Conservation (phyloP, 2,113 vertebrate species). For the Pygoscelis antarcticus region DNA sequence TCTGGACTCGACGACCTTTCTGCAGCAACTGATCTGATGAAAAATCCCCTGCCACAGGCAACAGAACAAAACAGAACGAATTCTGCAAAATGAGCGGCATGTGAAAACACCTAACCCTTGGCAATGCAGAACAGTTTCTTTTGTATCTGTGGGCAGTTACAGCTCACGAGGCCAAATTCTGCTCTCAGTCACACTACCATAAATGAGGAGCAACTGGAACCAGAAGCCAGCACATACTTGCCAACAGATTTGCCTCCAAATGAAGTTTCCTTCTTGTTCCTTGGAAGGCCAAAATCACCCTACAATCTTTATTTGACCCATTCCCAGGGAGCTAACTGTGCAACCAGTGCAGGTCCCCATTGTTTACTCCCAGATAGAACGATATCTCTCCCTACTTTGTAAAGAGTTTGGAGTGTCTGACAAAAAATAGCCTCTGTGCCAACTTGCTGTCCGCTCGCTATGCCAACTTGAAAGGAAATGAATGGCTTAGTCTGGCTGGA, state of each 20-base stretch:
- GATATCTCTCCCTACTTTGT: not conserved
- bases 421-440: not conserved
- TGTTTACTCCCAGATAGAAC: not conserved
- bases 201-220: not conserved
- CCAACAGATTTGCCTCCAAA: not conserved
- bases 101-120: not conserved
- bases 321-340: not conserved
- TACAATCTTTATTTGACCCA: accelerated
- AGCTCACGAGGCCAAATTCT: not conserved
- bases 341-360: not conserved
- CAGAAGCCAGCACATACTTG: not conserved
- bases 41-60: slow-evolving; percentile 31
- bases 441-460: not conserved
- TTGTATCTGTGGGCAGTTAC: not conserved
- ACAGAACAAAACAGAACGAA: not conserved
- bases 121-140: not conserved
- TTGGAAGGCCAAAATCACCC: not conserved
- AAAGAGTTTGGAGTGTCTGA: not conserved
- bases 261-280: not conserved
- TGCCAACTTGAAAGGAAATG: not conserved
- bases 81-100: not conserved
- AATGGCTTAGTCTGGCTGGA: not conserved
- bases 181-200: not conserved
- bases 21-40: not conserved
- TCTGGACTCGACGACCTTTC: not conserved